A percentile compares a stretch with the other conserved stretches of the same genome.
These are phyloP conservation scores for Coendou prehensilis DNA, from an alignment of 2,797 vertebrate genomes.

Conservation along the genomic window DNA sequence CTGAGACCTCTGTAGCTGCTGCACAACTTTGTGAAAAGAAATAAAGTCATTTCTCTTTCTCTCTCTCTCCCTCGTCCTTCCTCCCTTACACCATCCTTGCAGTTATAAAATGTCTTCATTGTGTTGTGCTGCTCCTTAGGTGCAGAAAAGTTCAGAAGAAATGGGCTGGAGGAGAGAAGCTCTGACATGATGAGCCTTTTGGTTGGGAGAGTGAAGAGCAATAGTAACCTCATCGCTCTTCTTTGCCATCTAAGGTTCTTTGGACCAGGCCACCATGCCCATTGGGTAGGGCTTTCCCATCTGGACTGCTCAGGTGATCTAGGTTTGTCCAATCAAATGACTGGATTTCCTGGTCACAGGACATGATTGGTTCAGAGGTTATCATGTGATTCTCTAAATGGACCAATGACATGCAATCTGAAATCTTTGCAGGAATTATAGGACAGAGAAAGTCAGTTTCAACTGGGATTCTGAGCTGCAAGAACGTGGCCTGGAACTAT, in stretches of 20 bases:
- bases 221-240: fast-evolving
- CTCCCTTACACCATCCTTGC: fast-evolving
- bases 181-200: fast-evolving
- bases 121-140: background rate
- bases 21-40: conserved; percentile 37
- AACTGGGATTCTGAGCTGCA: fast-evolving
- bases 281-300: background rate
- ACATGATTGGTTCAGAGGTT: background rate
- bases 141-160: background rate
- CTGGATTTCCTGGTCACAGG: background rate
- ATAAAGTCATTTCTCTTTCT: background rate
- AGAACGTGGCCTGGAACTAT: fast-evolving
- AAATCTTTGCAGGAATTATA: background rate
- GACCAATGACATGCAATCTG: fast-evolving
- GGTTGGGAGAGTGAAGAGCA: background rate
- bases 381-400: background rate
- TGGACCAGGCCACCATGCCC: background rate
- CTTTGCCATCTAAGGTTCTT: background rate
- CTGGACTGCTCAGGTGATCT: background rate
- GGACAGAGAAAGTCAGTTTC: background rate
- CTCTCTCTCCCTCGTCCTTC: no score
- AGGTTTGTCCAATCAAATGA: background rate
- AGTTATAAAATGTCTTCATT: background rate
- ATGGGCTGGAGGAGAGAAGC: background rate
- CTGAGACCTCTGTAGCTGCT: background rate